Evolutionary conservation across 2,113 vertebrate species (phyloP), one percentile per base, ranked within the genome.

Genomic region (Atherinomorus stipes): DNA sequence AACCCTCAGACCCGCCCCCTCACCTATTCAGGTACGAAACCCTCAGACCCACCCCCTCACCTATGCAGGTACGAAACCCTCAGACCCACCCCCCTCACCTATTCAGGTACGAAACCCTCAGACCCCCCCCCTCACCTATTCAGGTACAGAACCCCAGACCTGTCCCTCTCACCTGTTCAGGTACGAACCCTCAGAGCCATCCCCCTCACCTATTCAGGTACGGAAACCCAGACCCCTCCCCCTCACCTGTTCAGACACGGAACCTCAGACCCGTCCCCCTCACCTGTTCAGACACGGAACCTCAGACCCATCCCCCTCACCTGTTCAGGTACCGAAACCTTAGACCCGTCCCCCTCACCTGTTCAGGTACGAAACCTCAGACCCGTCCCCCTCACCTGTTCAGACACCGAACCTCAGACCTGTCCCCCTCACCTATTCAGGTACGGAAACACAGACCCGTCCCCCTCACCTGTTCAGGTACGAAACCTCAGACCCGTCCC

Each of bases 101-200:
- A 80, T 65, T 69, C 90, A 94, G 97, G 98, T 99, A 75, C 26
- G 52, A 38, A 22, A 74, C 45, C 18, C n/a, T n/a, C n/a, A n/a
- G n/a, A n/a, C n/a, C n/a, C n/a, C n/a, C n/a, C n/a, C n/a, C 31
- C 47, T 96, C 25, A 87, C 65, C 23, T 76, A 80, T 65, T 69
- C 90, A 94, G 97, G 98, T 99, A 75, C 26, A 60, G 49, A 22
- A 74, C 45, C 18, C n/a, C n/a, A n/a, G n/a, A n/a, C n/a, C n/a
- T n/a, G n/a, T n/a, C n/a, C n/a, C n/a, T 34, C 47, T 96, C 25
- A 87, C 65, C 23, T 76, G 80, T 65, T 69, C 90, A 94, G 97
- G 98, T 99, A 75, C 26, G 52, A 38, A 22, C 66, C 45, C 18
- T n/a, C 16, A 19, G 22, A n/a, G n/a, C n/a, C n/a, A n/a, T n/a